Percentiles rank a stretch among this genome's conserved stretches.
These are phyloP conservation scores for Ifrita kowaldi DNA, from an alignment of 2,113 vertebrate species.

Conservation along the genomic window DNA sequence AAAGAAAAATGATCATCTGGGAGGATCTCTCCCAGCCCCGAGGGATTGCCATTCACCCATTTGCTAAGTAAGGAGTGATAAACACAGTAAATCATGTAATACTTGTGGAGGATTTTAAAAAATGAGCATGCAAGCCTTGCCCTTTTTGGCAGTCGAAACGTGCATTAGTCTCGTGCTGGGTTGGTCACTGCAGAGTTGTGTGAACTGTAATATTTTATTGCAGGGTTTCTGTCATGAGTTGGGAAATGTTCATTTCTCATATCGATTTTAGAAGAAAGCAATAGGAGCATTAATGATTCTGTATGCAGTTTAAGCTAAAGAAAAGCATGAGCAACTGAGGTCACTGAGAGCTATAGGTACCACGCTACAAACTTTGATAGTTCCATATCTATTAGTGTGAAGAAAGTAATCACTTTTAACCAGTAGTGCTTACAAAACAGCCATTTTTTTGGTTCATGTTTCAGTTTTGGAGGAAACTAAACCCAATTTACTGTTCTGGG, in stretches of 20 bases:
- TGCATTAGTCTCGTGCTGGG: background rate
- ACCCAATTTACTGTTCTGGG: background rate
- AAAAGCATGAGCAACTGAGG: background rate
- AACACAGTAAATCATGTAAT: background rate
- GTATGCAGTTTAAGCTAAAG: background rate
- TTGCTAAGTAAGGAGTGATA: constrained; percentile 78
- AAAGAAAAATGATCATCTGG: constrained; percentile 75
- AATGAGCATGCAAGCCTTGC: background rate
- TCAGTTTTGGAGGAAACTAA: background rate
- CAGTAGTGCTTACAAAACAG: background rate
- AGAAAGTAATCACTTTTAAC: background rate
- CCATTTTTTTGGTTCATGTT: background rate
- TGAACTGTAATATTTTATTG: background rate
- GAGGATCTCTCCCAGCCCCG: constrained; percentile 78
- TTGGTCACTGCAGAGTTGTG: background rate
- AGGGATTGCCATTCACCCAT: constrained; percentile 86
- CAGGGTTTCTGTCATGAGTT: background rate
- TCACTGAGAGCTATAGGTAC: background rate
- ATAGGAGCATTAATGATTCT: background rate
- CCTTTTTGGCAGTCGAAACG: background rate
- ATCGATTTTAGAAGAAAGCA: background rate
- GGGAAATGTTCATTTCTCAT: background rate
- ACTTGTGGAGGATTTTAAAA: background rate
- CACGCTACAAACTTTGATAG: background rate
- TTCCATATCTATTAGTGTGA: background rate